Conservation (phyloP, 1,140 invertebrate genomes). For the Coenobita brevimanus region DNA sequence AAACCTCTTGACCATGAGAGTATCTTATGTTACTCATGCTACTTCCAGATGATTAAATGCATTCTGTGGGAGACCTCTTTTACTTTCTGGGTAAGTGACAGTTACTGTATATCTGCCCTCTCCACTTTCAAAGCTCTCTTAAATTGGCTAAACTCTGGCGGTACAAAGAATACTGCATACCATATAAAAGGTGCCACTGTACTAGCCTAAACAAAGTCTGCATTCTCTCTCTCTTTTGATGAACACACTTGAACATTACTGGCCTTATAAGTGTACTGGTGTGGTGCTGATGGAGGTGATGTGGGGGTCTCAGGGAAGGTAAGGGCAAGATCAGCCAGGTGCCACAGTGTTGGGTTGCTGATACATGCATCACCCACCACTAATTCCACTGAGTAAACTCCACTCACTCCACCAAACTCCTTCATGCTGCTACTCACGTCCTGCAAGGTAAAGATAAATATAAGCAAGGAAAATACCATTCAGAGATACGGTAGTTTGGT, state of each 20-base stretch:
- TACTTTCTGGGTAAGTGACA: too few species aligned
- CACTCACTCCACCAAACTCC: slow-evolving; percentile 86
- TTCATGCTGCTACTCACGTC: slow-evolving; percentile 86
- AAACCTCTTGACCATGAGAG: too few species aligned
- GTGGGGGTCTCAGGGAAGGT: slow-evolving; percentile 77
- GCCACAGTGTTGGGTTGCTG: slow-evolving; percentile 92
- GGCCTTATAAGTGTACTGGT: slow-evolving; percentile 63
- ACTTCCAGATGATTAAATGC: too few species aligned
- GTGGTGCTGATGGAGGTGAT: background rate
- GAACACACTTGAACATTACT: slow-evolving; percentile 29
- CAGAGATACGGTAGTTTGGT: background rate
- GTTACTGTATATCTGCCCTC: too few species aligned
- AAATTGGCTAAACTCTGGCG: too few species aligned
- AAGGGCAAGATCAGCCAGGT: slow-evolving; percentile 83
- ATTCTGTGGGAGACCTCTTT: too few species aligned
- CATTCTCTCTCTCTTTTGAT: too few species aligned
- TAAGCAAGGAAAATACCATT: background rate
- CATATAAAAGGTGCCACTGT: too few species aligned
- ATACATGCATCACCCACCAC: slow-evolving; percentile 82
- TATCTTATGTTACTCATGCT: background rate
- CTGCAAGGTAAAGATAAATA: slow-evolving; percentile 75
- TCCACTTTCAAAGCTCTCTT: too few species aligned
- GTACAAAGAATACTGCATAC: too few species aligned
- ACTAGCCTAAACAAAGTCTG: too few species aligned
- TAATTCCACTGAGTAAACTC: slow-evolving; percentile 87